phyloP scores from a whole-genome alignment of 1,140 invertebrate species.

The Heliconius himera region DNA sequence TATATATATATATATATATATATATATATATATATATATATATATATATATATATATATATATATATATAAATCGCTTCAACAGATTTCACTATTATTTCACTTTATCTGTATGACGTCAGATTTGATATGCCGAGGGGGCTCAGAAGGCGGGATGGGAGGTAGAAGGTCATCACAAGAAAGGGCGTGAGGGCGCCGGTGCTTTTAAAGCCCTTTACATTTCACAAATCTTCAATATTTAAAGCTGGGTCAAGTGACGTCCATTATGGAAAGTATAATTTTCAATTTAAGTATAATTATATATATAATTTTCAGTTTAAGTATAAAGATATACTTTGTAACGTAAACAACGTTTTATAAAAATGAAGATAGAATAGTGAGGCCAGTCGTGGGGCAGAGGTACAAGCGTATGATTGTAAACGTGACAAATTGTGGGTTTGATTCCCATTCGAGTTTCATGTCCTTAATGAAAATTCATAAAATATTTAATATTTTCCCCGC shows the following conservation, averaged over 20 bases:
- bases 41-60: background rate
- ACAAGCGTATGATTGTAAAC: too few species aligned
- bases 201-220: conserved; percentile 21
- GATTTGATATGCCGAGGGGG: conserved; percentile 25
- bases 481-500: too few species aligned
- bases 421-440: too few species aligned
- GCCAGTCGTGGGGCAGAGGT: too few species aligned
- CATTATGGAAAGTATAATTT: conserved; percentile 16
- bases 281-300: too few species aligned
- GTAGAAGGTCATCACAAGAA: conserved; percentile 28
- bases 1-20: background rate
- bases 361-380: background rate
- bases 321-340: background rate
- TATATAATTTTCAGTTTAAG: too few species aligned
- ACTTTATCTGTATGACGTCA: conserved; percentile 30
- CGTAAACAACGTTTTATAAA: background rate
- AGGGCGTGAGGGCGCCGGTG: conserved; percentile 7
- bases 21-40: background rate
- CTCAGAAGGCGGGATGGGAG: conserved; percentile 3
- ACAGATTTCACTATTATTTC: conserved; percentile 23
- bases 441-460: too few species aligned
- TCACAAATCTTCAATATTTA: conserved; percentile 26
- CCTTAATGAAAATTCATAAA: too few species aligned
- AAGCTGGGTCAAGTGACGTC: conserved; percentile 9
- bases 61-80: conserved; percentile 11